Percentiles rank a stretch among this genome's conserved stretches.
These are phyloP conservation scores for Sesia apiformis DNA, from an alignment of 2,888 invertebrate genomes.

Conservation along the genomic window DNA sequence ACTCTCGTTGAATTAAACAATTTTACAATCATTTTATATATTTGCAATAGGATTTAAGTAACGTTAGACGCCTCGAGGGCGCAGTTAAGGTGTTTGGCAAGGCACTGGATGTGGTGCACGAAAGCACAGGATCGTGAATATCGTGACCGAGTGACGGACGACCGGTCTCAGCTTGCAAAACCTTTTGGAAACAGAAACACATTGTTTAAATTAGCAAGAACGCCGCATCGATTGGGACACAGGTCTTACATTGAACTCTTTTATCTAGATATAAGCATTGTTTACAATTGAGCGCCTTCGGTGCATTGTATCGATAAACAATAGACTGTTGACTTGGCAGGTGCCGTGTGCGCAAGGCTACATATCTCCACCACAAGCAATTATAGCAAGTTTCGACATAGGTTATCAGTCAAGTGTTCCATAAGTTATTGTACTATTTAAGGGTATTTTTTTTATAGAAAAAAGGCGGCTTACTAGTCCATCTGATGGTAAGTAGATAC, in stretches of 20 bases:
- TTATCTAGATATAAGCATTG: not conserved
- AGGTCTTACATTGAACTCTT: not conserved
- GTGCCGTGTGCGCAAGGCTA: not conserved
- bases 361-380: too few species aligned
- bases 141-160: slow-evolving; percentile 55
- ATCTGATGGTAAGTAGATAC: too few species aligned
- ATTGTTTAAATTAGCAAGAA: slow-evolving; percentile 39
- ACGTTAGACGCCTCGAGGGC: slow-evolving; percentile 5
- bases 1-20: too few species aligned
- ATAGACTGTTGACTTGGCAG: not conserved
- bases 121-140: slow-evolving; percentile 49
- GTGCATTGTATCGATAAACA: not conserved
- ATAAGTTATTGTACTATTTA: too few species aligned
- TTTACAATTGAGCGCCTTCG: not conserved
- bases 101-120: slow-evolving; percentile 32
- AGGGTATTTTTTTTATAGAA: too few species aligned
- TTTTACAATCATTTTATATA: too few species aligned
- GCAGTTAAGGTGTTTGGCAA: slow-evolving; percentile 24
- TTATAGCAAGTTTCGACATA: too few species aligned
- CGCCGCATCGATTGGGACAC: slow-evolving; percentile 58
- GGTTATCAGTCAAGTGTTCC: too few species aligned
- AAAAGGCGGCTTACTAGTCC: too few species aligned
- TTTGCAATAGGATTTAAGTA: too few species aligned
- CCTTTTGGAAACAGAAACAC: slow-evolving; percentile 39
- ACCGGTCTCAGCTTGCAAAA: slow-evolving; percentile 63